These are phyloP conservation scores for Oryzias melastigma DNA, from an alignment of 2,113 vertebrate species.

Conservation along the genomic window DNA sequence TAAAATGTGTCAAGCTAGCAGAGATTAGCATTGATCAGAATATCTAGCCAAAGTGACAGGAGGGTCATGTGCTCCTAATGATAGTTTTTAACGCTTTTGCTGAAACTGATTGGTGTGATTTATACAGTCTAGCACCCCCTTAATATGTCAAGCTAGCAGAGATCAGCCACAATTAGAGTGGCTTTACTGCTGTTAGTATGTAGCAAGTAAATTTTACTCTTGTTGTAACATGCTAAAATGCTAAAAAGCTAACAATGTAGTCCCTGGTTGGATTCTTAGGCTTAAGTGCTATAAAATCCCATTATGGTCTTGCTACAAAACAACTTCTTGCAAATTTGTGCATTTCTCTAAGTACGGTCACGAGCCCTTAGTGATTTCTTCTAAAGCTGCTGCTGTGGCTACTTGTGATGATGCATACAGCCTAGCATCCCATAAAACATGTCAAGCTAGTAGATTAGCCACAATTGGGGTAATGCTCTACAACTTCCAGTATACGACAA, in stretches of 20 bases:
- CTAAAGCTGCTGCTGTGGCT: conserved; percentile 60
- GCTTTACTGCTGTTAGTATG: conserved; percentile 20
- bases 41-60: conserved; percentile 52
- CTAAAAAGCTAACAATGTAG: too few species aligned
- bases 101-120: conserved; percentile 71
- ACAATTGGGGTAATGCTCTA: too few species aligned
- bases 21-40: conserved; percentile 34
- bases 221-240: too few species aligned
- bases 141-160: conserved; percentile 59
- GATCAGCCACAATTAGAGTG: conserved; percentile 70
- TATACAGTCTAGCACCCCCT: conserved; percentile 56
- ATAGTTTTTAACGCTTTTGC: conserved; percentile 63
- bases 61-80: conserved; percentile 65
- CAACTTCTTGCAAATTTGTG: too few species aligned
- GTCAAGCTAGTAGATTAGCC: too few species aligned
- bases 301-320: too few species aligned
- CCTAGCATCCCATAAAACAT: conserved; percentile 52
- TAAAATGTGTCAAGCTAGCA: conserved; percentile 59
- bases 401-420: conserved; percentile 71
- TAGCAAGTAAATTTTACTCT: too few species aligned
- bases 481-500: too few species aligned
- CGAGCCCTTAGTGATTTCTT: conserved; percentile 62
- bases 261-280: too few species aligned
- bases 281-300: too few species aligned
- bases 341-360: conserved; percentile 51